Evolutionary conservation across 92 coral and sea anemone genomes (phyloP).

Genomic region (Heteractis magnifica): DNA sequence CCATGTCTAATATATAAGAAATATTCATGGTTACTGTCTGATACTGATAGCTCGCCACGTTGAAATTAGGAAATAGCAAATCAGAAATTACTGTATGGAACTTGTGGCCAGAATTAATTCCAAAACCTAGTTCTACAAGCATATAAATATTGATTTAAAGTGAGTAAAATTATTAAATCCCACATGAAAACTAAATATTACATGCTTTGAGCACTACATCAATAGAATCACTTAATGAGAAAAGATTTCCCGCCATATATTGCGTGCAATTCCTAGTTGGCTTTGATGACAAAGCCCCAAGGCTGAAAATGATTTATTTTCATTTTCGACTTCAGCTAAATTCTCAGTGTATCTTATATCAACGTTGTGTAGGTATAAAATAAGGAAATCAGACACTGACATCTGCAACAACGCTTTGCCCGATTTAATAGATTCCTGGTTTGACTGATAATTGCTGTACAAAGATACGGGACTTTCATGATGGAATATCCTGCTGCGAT

Average conservation of each 20-base stretch:
- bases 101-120: neutral
- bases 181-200: neutral
- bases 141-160: neutral
- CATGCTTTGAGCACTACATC: neutral
- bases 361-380: neutral
- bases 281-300: neutral
- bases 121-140: neutral
- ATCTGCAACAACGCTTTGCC: neutral
- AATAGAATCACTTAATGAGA: neutral
- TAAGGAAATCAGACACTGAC: slow-evolving; percentile 1
- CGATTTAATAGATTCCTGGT: neutral
- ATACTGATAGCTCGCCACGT: neutral
- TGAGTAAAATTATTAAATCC: neutral
- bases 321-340: neutral
- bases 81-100: neutral
- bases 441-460: neutral
- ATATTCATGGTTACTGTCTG: too few relatives aligned
- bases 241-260: neutral
- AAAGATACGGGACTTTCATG: too few relatives aligned
- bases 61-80: neutral
- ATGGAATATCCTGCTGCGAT: too few relatives aligned
- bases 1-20: too few relatives aligned
- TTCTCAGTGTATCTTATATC: neutral
- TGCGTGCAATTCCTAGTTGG: neutral
- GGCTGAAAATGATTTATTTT: neutral